Conservation (phyloP, 2,888 invertebrate species). For the Koerneria pararmatus region DNA sequence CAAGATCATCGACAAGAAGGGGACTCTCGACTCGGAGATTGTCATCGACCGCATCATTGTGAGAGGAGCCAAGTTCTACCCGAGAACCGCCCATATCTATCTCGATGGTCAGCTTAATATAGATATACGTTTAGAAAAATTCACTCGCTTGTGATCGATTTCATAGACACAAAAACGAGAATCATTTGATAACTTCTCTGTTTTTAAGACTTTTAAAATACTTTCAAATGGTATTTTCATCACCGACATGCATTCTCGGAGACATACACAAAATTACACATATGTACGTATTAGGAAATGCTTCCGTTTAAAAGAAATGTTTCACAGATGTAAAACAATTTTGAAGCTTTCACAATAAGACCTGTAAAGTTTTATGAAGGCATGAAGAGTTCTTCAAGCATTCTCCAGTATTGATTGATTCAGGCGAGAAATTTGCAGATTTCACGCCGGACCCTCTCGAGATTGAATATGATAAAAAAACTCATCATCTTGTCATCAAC, state of each 20-base stretch:
- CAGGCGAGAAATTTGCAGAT: slow-evolving; percentile 26
- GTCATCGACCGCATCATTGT: slow-evolving; percentile 63
- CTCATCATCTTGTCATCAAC: slow-evolving; percentile 59
- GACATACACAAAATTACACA: too few relatives aligned
- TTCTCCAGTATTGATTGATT: neutral
- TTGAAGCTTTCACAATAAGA: too few relatives aligned
- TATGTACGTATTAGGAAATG: too few relatives aligned
- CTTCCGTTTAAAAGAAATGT: too few relatives aligned
- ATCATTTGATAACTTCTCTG: neutral
- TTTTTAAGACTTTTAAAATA: slow-evolving; percentile 6
- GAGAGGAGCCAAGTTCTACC: slow-evolving; percentile 61
- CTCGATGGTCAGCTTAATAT: slow-evolving; percentile 41
- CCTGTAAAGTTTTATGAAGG: too few relatives aligned
- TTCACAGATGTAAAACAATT: too few relatives aligned
- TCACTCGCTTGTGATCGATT: neutral
- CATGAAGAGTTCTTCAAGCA: neutral
- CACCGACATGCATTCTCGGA: too few relatives aligned
- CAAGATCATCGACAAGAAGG: slow-evolving; percentile 53
- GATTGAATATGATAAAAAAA: slow-evolving; percentile 41
- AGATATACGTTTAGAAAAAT: neutral
- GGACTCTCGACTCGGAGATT: slow-evolving; percentile 59
- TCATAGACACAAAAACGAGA: too few relatives aligned
- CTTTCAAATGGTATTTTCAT: too few relatives aligned
- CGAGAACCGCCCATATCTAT: slow-evolving; percentile 59
- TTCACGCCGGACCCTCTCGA: slow-evolving; percentile 44